Base-by-base conservation (phyloP, 2,888 invertebrate genomes). In the Drosophila helvetica region DNA sequence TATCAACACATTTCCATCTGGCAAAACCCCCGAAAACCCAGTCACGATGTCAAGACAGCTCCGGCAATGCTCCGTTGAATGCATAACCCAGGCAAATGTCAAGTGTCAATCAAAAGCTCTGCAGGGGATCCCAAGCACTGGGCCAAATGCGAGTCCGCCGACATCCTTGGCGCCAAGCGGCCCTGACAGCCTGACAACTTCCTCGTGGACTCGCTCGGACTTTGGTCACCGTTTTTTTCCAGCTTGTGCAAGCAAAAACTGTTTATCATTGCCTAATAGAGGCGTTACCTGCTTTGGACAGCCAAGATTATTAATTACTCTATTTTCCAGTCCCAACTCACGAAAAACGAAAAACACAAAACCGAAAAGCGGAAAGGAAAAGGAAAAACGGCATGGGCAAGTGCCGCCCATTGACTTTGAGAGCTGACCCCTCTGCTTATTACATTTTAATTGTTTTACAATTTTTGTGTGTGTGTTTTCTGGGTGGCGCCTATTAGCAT, bases 371-470 rank as follows among this genome's bases (percentile, higher is more conserved):
- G 58, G 18, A 43, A 57, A 38, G n/a, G 19, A 22, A 22, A 45
- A 25, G 30, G 50, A 55, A 74, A 66, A 77, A 74, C 52, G 17
- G 22, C 38, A 3, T 38, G 45, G 60, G 55, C 79, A 73, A 81
- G 82, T 81, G 72, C 89, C 89, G 81, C 89, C 82, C 82, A 84
- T 73, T 77, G 65, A 67, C 86, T 77, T 62, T 74, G 33, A 67
- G 56, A 61, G 60, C 65, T 56, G 67, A 70, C 48, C 67, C 47
- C 62, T 52, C 54, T 53, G 63, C 70, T 83, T 81, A 90, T 86
- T 90, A 90, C 89, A 86, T 88, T 88, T 90, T 90, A 88, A 90
- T 88, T 88, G 88, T 88, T 83, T 90, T 90, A 88, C 90, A 89
- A 90, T 88, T 88, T 77, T 71, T 53, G 10, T 19, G 6, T 19